Conservation (phyloP, 2,888 invertebrate genomes). For the Alsophila aescularia region DNA sequence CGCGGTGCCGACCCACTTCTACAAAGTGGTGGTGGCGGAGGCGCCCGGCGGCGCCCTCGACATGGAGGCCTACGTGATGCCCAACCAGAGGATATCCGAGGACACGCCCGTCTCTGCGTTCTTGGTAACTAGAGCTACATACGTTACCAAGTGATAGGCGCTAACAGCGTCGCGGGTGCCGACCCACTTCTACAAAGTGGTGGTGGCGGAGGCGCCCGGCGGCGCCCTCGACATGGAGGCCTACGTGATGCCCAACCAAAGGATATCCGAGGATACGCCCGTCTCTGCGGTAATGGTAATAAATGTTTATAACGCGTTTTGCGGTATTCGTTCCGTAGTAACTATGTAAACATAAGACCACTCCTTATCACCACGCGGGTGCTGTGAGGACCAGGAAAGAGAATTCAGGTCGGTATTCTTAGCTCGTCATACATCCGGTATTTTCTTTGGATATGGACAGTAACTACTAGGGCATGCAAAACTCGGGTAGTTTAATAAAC, state of each 20-base stretch:
- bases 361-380: too few species aligned
- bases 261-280: conserved; percentile 91
- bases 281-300: conserved; percentile 90
- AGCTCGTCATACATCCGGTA: too few species aligned
- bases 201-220: conserved; percentile 89
- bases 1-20: conserved; percentile 99
- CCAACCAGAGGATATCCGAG: conserved; percentile 93
- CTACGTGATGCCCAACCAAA: conserved; percentile 97
- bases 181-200: conserved; percentile 98
- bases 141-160: conserved; percentile 96
- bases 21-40: conserved; percentile 95
- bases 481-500: too few species aligned
- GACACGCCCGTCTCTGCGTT: conserved; percentile 90
- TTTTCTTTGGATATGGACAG: too few species aligned
- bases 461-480: too few species aligned
- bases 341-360: too few species aligned
- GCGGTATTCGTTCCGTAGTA: too few species aligned
- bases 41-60: conserved; percentile 88
- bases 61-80: conserved; percentile 97
- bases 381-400: too few species aligned
- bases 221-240: conserved; percentile 94
- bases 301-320: too few species aligned
- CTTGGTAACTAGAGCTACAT: conserved; percentile 94
- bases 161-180: conserved; percentile 98
- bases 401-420: too few species aligned